phyloP scores from a whole-genome alignment of 2,797 vertebrate genomes.

The Oryzias dopingdopingensis region DNA sequence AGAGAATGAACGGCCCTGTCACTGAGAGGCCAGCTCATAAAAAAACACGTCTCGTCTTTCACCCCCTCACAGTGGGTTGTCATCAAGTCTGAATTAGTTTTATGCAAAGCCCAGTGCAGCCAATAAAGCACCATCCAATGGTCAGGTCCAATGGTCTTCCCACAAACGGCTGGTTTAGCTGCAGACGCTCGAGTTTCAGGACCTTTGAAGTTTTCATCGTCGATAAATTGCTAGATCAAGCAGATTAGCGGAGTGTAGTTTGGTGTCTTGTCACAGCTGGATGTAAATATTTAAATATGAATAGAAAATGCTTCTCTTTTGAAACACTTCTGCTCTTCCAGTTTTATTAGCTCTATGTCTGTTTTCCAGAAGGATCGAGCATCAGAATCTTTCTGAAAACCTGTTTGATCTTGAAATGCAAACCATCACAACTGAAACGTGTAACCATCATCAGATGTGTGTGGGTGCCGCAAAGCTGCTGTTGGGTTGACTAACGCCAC shows the following conservation, averaged over 20 bases:
- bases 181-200: constrained; percentile 65
- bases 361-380: not conserved
- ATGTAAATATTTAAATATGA: constrained; percentile 3
- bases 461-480: constrained; percentile 11
- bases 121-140: constrained; percentile 58
- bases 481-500: constrained; percentile 33
- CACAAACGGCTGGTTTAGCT: constrained; percentile 34
- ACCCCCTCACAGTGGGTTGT: constrained; percentile 51
- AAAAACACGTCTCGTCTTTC: constrained; percentile 71
- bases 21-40: constrained; percentile 66
- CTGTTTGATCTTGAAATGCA: constrained; percentile 15
- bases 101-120: constrained; percentile 48
- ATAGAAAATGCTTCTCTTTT: constrained; percentile 16
- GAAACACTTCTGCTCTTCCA: constrained; percentile 41
- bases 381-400: not conserved
- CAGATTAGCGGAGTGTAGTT: constrained; percentile 76
- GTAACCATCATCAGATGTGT: constrained; percentile 31
- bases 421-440: constrained; percentile 23
- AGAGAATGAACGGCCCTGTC: constrained; percentile 63
- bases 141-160: constrained; percentile 28
- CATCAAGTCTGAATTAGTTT: constrained; percentile 75
- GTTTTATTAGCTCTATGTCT: constrained; percentile 2
- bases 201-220: constrained; percentile 73
- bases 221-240: constrained; percentile 76
- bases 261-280: constrained; percentile 69